Evolutionary conservation across 1,140 invertebrate genomes (phyloP).

Genomic region (Apis cerana): DNA sequence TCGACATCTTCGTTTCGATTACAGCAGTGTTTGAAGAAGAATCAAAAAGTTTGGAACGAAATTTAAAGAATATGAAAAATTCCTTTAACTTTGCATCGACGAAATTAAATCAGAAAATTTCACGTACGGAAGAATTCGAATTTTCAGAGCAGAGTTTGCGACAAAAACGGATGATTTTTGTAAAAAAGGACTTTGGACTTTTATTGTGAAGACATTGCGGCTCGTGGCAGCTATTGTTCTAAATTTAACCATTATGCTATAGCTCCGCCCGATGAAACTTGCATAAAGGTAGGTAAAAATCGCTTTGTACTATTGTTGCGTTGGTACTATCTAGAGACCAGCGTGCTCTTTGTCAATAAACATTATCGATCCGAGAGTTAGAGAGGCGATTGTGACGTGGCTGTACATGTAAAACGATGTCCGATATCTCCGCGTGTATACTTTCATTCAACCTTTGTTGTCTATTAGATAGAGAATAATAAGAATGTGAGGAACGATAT

Average conservation of each 20-base stretch:
- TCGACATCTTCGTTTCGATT: too few species aligned
- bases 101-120: too few species aligned
- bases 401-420: background rate
- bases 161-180: background rate
- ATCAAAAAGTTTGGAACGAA: too few species aligned
- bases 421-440: background rate
- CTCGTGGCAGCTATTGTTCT: background rate
- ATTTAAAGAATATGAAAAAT: too few species aligned
- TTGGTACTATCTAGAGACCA: background rate
- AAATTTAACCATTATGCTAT: slow-evolving; percentile 5
- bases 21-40: too few species aligned
- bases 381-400: background rate
- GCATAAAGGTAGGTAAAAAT: background rate
- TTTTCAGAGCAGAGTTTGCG: too few species aligned
- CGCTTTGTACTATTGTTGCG: background rate
- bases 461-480: background rate
- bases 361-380: background rate
- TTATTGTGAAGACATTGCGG: background rate
- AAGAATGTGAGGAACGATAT: background rate
- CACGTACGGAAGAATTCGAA: too few species aligned
- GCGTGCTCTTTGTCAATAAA: background rate
- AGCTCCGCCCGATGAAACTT: background rate
- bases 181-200: background rate
- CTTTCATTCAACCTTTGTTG: too few species aligned
- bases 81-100: too few species aligned